phyloP scores from a whole-genome alignment of 1,140 invertebrate genomes.

The Megalopta genalis region DNA sequence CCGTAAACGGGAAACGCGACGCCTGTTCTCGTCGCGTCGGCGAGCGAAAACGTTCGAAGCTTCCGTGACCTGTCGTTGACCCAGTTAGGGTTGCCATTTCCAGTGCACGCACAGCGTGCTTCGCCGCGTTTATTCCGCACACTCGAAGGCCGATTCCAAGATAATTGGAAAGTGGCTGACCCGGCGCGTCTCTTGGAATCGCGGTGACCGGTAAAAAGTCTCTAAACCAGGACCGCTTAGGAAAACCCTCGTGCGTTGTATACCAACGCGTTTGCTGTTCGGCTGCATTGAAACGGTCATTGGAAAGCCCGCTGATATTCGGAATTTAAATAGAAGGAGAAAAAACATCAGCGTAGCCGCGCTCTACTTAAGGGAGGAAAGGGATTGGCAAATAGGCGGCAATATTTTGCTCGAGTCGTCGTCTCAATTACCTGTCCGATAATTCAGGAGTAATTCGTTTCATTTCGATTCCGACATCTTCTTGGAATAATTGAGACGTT shows the following conservation, averaged over 20 bases:
- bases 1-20: neutral
- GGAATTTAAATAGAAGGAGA: too few species aligned
- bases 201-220: neutral
- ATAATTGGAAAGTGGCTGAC: constrained; percentile 15
- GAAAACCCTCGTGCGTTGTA: too few species aligned
- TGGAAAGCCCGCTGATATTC: too few species aligned
- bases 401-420: neutral
- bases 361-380: neutral
- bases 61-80: constrained; percentile 57
- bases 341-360: too few species aligned
- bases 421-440: too few species aligned
- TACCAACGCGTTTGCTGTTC: too few species aligned
- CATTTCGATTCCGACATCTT: too few species aligned
- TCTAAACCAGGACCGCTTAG: too few species aligned
- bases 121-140: constrained; percentile 29
- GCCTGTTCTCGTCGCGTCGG: neutral
- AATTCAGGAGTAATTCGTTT: too few species aligned
- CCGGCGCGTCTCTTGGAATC: neutral
- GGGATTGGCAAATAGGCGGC: neutral
- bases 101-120: constrained; percentile 16
- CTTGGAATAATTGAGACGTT: too few species aligned
- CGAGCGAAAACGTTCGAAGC: constrained; percentile 47
- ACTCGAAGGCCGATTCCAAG: constrained; percentile 25
- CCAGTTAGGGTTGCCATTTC: constrained; percentile 49
- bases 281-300: too few species aligned